phyloP scores from a whole-genome alignment of 2,888 invertebrate species.

The Cephus rjabovi region DNA sequence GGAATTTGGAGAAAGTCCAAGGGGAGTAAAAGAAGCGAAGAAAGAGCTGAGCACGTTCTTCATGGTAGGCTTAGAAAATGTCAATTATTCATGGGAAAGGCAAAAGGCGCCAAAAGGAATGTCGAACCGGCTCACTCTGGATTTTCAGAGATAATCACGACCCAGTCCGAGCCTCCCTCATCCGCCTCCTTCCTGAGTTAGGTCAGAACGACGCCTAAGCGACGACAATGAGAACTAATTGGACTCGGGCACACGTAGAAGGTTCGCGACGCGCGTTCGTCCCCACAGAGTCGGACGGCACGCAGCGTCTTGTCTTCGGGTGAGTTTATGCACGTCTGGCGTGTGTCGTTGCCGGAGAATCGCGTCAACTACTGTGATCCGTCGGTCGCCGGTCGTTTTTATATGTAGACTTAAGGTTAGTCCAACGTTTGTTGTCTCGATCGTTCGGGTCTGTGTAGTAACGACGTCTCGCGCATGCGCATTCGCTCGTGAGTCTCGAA shows the following conservation, averaged over 20 bases:
- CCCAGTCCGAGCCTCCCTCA: neutral
- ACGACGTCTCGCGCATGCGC: neutral
- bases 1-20: neutral
- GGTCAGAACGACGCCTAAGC: constrained; percentile 21
- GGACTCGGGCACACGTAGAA: constrained; percentile 27
- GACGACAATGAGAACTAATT: constrained; percentile 43
- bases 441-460: neutral
- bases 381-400: neutral
- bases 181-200: constrained; percentile 36
- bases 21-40: too few relatives aligned
- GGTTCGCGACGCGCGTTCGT: neutral
- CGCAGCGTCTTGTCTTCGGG: neutral
- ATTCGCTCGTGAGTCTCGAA: neutral
- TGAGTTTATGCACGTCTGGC: neutral
- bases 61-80: neutral
- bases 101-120: neutral
- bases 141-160: neutral
- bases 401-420: neutral
- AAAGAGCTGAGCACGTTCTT: neutral
- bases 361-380: neutral
- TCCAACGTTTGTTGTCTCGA: neutral
- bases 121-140: neutral
- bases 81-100: neutral
- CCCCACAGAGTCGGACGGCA: neutral
- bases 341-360: neutral